These are phyloP conservation scores for Vespertilio murinus DNA, from an alignment of 2,797 vertebrate species.

Conservation along the genomic window DNA sequence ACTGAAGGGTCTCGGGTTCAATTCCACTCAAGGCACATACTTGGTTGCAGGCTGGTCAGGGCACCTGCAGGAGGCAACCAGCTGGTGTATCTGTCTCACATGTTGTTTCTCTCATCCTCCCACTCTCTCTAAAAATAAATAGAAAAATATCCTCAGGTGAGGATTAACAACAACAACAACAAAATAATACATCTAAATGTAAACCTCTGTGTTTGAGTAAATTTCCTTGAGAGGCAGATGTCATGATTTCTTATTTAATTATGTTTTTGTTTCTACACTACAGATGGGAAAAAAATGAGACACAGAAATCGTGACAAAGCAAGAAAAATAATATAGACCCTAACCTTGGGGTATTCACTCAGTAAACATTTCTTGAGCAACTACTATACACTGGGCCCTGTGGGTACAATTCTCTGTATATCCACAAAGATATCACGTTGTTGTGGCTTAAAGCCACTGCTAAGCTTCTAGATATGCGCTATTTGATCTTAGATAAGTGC, in stretches of 20 bases:
- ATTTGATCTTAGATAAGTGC: not conserved
- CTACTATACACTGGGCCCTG: not conserved
- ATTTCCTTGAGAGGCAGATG: not conserved
- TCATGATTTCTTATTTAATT: conserved; percentile 1
- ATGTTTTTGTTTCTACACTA: conserved; percentile 10
- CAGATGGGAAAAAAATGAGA: conserved; percentile 33
- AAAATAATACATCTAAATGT: not conserved
- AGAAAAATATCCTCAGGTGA: too few relatives aligned
- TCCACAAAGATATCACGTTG: not conserved
- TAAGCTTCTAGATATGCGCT: not conserved
- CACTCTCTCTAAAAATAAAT: too few relatives aligned
- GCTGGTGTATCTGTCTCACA: too few relatives aligned
- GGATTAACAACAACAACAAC: too few relatives aligned
- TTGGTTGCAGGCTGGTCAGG: too few relatives aligned
- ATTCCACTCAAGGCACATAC: too few relatives aligned
- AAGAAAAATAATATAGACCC: conserved; percentile 19
- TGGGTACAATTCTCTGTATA: not conserved
- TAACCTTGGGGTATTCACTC: not conserved
- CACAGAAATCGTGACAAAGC: not conserved
- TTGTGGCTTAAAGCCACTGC: not conserved
- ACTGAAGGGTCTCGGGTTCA: too few relatives aligned
- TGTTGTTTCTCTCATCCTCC: too few relatives aligned
- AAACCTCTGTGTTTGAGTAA: conserved; percentile 15
- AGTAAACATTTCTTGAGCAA: conserved; percentile 14
- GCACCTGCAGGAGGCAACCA: too few relatives aligned